Evolutionary conservation across 2,113 vertebrate species (phyloP).

Genomic region (Crotalus horridus): DNA sequence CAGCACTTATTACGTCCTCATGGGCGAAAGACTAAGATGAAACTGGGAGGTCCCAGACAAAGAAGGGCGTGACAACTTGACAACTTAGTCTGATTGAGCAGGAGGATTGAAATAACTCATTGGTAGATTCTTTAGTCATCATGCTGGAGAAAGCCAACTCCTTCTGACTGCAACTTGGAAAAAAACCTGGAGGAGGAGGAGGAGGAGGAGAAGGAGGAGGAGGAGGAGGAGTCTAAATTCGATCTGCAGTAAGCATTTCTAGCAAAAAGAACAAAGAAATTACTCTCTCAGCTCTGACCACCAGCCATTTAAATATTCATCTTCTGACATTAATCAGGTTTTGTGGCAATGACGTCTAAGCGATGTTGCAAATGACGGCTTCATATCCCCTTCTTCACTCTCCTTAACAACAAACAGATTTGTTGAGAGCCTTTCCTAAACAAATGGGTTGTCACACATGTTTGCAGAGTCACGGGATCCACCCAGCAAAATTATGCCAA

Average conservation of each 20-base stretch:
- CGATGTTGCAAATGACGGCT: conserved; percentile 28
- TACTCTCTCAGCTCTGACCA: conserved; percentile 22
- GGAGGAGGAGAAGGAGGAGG: not conserved
- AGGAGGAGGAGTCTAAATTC: not conserved
- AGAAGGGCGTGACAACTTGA: too few relatives aligned
- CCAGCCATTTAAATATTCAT: conserved; percentile 38
- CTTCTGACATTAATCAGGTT: conserved; percentile 29
- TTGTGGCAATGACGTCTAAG: conserved; percentile 17
- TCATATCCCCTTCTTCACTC: not conserved
- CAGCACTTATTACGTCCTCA: too few relatives aligned
- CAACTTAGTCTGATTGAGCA: too few relatives aligned
- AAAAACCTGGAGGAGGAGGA: not conserved
- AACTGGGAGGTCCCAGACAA: too few relatives aligned
- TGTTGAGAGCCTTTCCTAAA: conserved; percentile 32
- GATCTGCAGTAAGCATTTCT: not conserved
- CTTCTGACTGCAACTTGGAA: not conserved
- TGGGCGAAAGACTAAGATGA: too few relatives aligned
- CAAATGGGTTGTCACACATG: not conserved
- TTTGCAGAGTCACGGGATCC: conserved; percentile 29
- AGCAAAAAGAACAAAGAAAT: not conserved
- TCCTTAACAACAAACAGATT: conserved; percentile 10
- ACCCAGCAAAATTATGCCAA: conserved; percentile 8
- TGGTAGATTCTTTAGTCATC: too few relatives aligned
- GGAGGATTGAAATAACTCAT: too few relatives aligned
- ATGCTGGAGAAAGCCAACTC: not conserved